A percentile compares a stretch with the other conserved stretches of the same genome.
Conservation (phyloP, 2,113 vertebrate genomes). For the Panthera tigris region DNA sequence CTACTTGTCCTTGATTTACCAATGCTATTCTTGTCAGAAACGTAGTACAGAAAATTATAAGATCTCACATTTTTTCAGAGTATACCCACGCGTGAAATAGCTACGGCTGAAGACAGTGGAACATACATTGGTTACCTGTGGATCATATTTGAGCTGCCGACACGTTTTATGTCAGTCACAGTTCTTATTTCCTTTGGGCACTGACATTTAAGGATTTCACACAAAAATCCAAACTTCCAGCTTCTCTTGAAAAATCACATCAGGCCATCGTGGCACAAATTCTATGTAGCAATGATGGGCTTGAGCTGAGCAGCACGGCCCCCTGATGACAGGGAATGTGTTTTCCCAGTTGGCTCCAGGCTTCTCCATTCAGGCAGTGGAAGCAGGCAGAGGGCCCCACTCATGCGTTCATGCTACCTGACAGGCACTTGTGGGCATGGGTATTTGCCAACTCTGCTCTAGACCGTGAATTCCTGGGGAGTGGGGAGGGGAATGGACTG, state of each 20-base stretch:
- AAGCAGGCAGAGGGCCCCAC: too few relatives aligned
- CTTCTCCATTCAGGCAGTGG: rapidly evolving
- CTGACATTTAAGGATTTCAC: background rate
- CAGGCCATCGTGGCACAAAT: background rate
- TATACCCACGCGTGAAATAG: background rate
- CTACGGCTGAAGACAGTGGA: background rate
- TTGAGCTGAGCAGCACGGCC: background rate
- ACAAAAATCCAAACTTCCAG: background rate
- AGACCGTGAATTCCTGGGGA: background rate
- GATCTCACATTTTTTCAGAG: background rate
- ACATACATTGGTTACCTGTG: too few relatives aligned
- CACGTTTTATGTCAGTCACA: background rate
- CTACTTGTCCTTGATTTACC: background rate
- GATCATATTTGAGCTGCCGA: background rate
- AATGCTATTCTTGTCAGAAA: background rate
- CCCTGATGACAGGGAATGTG: background rate
- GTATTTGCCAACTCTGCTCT: background rate
- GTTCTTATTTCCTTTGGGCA: background rate
- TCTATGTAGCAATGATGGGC: rapidly evolving
- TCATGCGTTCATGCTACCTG: rapidly evolving
- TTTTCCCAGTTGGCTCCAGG: background rate
- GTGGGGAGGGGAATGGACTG: background rate
- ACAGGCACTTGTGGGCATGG: background rate
- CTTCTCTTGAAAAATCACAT: slow-evolving; percentile 6
- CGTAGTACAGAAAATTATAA: background rate